Percentiles rank a stretch among this genome's conserved stretches.
These are phyloP conservation scores for Enteromius paludinosus DNA, from an alignment of 2,797 vertebrate genomes.

Conservation along the genomic window DNA sequence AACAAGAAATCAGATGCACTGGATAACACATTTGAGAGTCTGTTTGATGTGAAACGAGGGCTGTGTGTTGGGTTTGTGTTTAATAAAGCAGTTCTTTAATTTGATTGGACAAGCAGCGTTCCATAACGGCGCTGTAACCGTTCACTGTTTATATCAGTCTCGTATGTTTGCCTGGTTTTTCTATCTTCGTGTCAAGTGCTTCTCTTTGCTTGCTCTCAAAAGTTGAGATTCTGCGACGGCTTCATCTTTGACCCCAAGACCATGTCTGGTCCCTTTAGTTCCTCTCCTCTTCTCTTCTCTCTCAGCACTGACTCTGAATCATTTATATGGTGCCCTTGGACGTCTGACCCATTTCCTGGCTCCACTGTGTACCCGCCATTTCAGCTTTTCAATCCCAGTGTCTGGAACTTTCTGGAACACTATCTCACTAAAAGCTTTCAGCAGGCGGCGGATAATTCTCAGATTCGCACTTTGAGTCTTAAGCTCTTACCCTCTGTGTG, in stretches of 20 bases:
- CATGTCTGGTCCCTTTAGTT: not conserved
- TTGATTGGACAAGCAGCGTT: constrained; percentile 13
- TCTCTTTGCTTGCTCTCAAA: not conserved
- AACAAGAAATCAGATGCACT: not conserved
- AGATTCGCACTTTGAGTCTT: constrained; percentile 30
- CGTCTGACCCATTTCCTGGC: constrained; percentile 52
- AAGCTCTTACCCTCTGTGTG: constrained; percentile 23
- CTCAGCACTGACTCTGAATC: constrained; percentile 44
- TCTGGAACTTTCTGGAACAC: constrained; percentile 37
- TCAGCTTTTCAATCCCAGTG: constrained; percentile 40
- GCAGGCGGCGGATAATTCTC: constrained; percentile 34
- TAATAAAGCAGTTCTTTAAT: constrained; percentile 41
- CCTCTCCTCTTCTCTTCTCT: constrained; percentile 13
- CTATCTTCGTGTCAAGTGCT: not conserved
- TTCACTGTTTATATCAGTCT: constrained; percentile 20
- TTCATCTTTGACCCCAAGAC: not conserved
- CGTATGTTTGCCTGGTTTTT: not conserved
- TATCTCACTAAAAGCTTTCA: constrained; percentile 33
- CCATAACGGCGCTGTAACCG: not conserved
- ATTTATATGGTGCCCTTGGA: constrained; percentile 48
- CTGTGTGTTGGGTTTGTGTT: constrained; percentile 14
- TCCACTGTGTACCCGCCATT: constrained; percentile 30
- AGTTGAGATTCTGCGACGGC: constrained; percentile 23
- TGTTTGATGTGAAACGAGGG: constrained; percentile 48
- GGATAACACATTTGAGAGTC: constrained; percentile 22